phyloP scores from a whole-genome alignment of 2,113 vertebrate genomes.

The Proterorhinus semilunaris region DNA sequence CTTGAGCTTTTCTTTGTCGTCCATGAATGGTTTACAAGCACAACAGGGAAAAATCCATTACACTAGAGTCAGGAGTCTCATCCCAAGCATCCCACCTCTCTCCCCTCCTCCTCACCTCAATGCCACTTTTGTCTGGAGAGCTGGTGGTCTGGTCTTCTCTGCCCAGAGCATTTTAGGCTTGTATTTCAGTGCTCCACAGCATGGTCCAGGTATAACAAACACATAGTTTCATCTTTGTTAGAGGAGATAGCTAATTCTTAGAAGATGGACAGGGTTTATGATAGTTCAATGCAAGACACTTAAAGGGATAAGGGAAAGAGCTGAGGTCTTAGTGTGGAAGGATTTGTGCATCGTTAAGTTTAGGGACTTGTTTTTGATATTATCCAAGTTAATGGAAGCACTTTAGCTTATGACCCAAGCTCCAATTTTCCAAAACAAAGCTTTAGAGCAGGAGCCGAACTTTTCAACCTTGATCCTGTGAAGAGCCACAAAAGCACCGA shows the following conservation, averaged over 20 bases:
- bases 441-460: neutral
- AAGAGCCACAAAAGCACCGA: too few species aligned
- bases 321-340: neutral
- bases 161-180: constrained; percentile 25
- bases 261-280: constrained; percentile 26
- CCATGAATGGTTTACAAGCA: neutral
- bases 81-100: constrained; percentile 39
- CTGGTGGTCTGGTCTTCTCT: constrained; percentile 28
- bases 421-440: neutral
- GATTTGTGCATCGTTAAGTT: constrained; percentile 1
- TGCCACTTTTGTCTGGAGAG: constrained; percentile 56
- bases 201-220: constrained; percentile 4
- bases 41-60: constrained; percentile 56
- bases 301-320: neutral
- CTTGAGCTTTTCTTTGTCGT: neutral
- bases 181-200: constrained; percentile 21
- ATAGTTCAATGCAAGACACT: neutral
- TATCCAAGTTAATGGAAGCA: neutral
- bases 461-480: too few species aligned
- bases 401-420: neutral
- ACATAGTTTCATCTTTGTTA: constrained; percentile 14
- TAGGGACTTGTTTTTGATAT: neutral
- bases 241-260: constrained; percentile 17
- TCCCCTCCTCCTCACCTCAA: constrained; percentile 29
- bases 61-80: constrained; percentile 54